Base-by-base conservation (phyloP, 2,797 vertebrate genomes). In the Acomys russatus region DNA sequence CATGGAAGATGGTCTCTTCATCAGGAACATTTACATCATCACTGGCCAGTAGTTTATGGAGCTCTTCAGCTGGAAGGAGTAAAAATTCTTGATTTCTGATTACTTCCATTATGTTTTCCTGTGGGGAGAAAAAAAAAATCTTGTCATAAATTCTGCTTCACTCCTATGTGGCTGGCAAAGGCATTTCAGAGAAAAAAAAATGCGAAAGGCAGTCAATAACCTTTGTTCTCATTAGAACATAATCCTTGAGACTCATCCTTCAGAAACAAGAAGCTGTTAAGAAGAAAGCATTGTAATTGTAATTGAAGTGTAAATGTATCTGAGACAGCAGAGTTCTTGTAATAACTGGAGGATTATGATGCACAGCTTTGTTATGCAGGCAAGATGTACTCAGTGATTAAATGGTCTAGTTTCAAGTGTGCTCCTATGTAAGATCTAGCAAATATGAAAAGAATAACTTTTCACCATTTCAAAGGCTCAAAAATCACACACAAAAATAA, bases 81-180 rank as follows among this genome's bases (percentile, higher is more conserved):
- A 99, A 98, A 97, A 99, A 99, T 88, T 99, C 99, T 98, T 99
- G 98, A 97, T 99, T 99, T 98, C 98, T 98, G 94, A 99, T 99
- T 94, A 99, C 99, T 98, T 99, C 99, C 98, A 99, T 98, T 98
- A 99, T 99, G 82, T 99, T 98, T 86, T 99, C 99, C 99, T 99
- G 95, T 71, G 64, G 98, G 97, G 20, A 98, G 80, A 94, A 97
- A 98, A 96, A 0, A 97, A 98, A 96, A 0, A 96, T 95, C 83
- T 97, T 91, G 97, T 79, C 96, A 94, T 96, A 92, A 97, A 97
- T 76, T 93, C 1, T 33, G 64, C 9, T 97, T 94, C 18, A 85
- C 91, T 97, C 96, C 78, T 94, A 97, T 96, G 95, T 63, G 85
- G 30, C 7, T 23, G 1, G 87, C 89, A 95, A 97, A 97, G 51